Conservation (phyloP, 2,113 vertebrate genomes). For the Terrapene triunguis region DNA sequence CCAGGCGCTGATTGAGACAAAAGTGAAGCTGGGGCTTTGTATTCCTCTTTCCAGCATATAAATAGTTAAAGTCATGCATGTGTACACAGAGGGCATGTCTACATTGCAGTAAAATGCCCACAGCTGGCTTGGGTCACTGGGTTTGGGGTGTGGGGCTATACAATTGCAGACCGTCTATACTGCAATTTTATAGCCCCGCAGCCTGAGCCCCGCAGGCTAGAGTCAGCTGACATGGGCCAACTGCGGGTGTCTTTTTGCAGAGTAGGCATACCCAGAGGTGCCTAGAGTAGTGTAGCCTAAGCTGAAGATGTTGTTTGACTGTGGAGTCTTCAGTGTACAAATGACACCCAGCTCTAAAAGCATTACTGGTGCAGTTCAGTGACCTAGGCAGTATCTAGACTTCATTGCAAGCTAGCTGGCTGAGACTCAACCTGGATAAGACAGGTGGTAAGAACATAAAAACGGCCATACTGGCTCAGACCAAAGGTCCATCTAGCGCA, state of each 20-base stretch:
- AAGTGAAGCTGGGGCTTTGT: rapidly evolving
- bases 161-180: not conserved
- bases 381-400: not conserved
- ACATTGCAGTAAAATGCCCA: not conserved
- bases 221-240: not conserved
- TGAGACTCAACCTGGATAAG: not conserved
- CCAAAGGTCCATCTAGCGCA: no score
- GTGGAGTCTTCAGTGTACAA: not conserved
- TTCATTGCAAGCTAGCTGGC: not conserved
- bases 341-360: not conserved
- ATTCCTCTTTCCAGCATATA: not conserved
- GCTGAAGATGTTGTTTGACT: not conserved
- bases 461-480: no score
- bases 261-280: not conserved
- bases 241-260: not conserved
- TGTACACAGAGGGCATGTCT: rapidly evolving
- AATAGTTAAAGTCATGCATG: not conserved
- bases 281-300: not conserved
- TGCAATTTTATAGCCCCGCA: not conserved
- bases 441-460: not conserved
- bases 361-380: not conserved
- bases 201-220: no score
- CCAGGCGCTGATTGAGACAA: conserved; percentile 19
- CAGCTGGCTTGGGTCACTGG: not conserved
- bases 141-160: not conserved